These are phyloP conservation scores for fruit fly (Drosophila melanogaster) DNA, from an alignment of 1,140 invertebrate genomes.

Conservation along the genomic window DNA sequence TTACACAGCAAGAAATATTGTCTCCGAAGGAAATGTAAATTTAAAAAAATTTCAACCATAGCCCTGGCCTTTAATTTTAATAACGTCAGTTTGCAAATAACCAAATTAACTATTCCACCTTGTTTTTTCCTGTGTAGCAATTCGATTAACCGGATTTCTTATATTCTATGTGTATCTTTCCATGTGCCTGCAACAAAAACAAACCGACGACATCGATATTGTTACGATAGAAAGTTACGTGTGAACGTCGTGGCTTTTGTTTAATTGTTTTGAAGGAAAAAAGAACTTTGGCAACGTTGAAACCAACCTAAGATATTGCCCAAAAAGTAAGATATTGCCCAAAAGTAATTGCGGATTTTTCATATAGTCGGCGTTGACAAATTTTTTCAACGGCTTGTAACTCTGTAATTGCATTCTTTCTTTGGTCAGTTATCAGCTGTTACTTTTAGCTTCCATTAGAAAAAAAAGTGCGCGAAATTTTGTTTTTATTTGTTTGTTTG, in stretches of 20 bases:
- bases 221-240: conserved; percentile 81
- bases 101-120: not conserved
- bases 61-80: not conserved
- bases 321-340: too few species aligned
- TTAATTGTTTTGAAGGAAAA: conserved; percentile 78
- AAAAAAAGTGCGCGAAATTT: too few species aligned
- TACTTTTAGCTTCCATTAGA: too few species aligned
- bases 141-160: conserved; percentile 34
- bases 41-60: not conserved
- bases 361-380: too few species aligned
- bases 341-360: too few species aligned
- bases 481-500: too few species aligned
- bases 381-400: too few species aligned
- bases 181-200: conserved; percentile 31
- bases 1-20: not conserved
- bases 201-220: conserved; percentile 19
- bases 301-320: conserved; percentile 59
- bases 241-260: conserved; percentile 84
- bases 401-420: too few species aligned
- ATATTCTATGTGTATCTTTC: conserved; percentile 38
- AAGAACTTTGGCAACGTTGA: conserved; percentile 75
- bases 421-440: too few species aligned
- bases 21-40: not conserved
- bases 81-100: too few species aligned
- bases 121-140: not conserved